Base-by-base conservation (phyloP, 1,140 invertebrate genomes). In the Nebria ingens region DNA sequence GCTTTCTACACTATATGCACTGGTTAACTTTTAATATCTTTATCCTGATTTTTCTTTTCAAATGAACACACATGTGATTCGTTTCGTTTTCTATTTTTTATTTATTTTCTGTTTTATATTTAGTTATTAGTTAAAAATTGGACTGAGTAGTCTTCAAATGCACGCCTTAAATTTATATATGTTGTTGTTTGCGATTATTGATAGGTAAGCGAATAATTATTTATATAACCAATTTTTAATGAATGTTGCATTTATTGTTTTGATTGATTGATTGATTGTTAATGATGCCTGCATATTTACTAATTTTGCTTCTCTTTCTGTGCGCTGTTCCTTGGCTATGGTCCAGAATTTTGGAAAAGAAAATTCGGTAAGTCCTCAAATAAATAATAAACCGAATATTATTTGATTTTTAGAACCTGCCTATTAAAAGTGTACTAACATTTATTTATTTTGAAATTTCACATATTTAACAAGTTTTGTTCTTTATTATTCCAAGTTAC, bases 321-420 rank as follows among this genome's bases (percentile, higher is more conserved):
- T 62, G 55, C 50, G 62, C 61, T 64, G 38, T 22, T 55, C 34
- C 52, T 59, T 57, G 54, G 58, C 59, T 54, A 52, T 65, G 61
- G 52, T 53, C 56, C 78, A 85, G 83, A 74, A 86, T 86, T 75
- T 73, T 84, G 79, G 84, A 86, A 75, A 86, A 81, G 74, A 85
- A 84, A 77, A 81, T 84, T 72, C 82, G 84, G 84, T 86, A 78
- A 82, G 82, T 79, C 6, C 25, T 6, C 25, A 34, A n/a, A n/a
- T n/a, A n/a, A n/a, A n/a, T n/a, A n/a, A n/a, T n/a, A n/a, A n/a
- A n/a, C n/a, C n/a, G n/a, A n/a, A n/a, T n/a, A n/a, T n/a, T n/a
- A n/a, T n/a, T n/a, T n/a, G n/a, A n/a, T n/a, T n/a, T n/a, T n/a
- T n/a, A n/a, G n/a, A n/a, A n/a, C n/a, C n/a, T n/a, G n/a, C n/a